Conservation (phyloP, 2,113 vertebrate genomes). For the Malurus melanocephalus region DNA sequence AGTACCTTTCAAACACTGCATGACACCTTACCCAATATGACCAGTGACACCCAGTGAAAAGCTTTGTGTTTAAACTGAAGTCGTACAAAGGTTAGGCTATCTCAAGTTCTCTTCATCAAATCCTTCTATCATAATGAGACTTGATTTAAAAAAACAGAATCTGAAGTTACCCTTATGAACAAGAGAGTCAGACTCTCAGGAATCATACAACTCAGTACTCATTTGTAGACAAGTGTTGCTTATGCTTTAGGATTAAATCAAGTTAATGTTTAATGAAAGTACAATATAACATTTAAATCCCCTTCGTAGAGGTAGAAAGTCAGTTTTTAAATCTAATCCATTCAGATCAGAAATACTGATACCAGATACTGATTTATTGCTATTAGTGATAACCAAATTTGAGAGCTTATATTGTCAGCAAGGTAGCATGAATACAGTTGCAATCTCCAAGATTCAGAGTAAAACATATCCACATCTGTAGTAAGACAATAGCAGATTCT, state of each 20-base stretch:
- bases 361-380: conserved; percentile 76
- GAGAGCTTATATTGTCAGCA: conserved; percentile 67
- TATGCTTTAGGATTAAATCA: conserved; percentile 23
- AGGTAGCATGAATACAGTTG: conserved; percentile 59
- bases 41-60: background rate
- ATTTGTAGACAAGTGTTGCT: background rate
- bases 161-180: background rate
- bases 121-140: background rate
- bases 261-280: conserved; percentile 49
- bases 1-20: background rate
- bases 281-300: conserved; percentile 59
- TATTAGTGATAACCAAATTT: conserved; percentile 73
- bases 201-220: background rate
- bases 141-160: background rate
- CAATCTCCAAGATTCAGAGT: conserved; percentile 64
- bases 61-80: background rate
- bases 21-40: background rate
- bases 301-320: conserved; percentile 54
- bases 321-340: conserved; percentile 59
- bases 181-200: background rate
- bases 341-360: conserved; percentile 65
- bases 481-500: conserved; percentile 72
- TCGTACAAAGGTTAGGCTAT: background rate
- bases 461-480: conserved; percentile 61
- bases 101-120: background rate